Evolutionary conservation across 2,797 vertebrate species (phyloP).

Genomic region (Enteromius afrohamiltoni): DNA sequence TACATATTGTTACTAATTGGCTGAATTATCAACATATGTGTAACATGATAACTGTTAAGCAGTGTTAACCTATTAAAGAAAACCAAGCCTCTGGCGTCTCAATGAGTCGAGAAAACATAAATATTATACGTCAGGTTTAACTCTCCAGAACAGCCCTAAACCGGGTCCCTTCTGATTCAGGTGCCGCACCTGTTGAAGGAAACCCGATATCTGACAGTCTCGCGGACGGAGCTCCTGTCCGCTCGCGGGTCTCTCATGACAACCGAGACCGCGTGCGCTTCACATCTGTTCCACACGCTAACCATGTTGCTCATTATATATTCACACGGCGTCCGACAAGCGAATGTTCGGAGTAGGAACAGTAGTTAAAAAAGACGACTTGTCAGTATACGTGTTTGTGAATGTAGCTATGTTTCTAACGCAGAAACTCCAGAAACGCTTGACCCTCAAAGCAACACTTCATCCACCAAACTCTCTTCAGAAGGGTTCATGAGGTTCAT

Average conservation of each 20-base stretch:
- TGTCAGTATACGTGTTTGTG: background rate
- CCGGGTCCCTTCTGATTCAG: conserved; percentile 49
- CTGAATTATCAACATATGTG: background rate
- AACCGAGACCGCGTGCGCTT: conserved; percentile 73
- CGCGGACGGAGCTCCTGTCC: conserved; percentile 5
- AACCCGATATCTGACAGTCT: conserved; percentile 73
- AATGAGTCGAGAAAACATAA: background rate
- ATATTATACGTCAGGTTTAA: background rate
- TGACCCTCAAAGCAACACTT: background rate
- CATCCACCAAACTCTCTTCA: background rate
- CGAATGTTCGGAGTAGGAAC: conserved; percentile 31
- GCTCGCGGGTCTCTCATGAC: conserved; percentile 21
- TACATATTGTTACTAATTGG: background rate
- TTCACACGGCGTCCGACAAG: conserved; percentile 75
- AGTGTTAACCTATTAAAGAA: background rate
- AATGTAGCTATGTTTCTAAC: background rate
- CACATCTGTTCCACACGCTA: conserved; percentile 79
- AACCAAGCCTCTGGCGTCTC: background rate
- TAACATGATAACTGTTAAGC: background rate
- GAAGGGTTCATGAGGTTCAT: background rate
- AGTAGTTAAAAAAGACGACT: conserved; percentile 37
- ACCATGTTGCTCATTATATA: conserved; percentile 84
- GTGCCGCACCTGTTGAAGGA: conserved; percentile 70
- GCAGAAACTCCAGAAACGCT: background rate
- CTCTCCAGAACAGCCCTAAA: background rate